A percentile compares a stretch with the other conserved stretches of the same genome.
These are phyloP conservation scores for Sebastes oblongus DNA, from an alignment of 2,797 vertebrate genomes.

Conservation along the genomic window DNA sequence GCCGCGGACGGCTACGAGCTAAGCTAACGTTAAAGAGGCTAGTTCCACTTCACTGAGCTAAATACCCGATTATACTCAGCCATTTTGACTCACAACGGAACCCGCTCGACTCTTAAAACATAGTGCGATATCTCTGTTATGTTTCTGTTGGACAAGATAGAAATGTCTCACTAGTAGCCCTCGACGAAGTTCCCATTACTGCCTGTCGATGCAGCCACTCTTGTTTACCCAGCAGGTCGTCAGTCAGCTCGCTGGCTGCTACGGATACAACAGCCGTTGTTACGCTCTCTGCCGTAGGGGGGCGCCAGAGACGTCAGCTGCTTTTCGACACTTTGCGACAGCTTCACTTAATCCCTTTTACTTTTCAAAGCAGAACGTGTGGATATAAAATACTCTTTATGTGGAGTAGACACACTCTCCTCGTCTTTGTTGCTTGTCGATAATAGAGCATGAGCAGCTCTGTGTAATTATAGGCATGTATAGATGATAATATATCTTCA, in stretches of 20 bases:
- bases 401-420: rapidly evolving
- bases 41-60: slow-evolving; percentile 62
- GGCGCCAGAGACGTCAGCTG: slow-evolving; percentile 32
- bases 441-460: rapidly evolving
- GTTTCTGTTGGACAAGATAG: slow-evolving; percentile 29
- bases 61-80: slow-evolving; percentile 50
- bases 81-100: slow-evolving; percentile 26
- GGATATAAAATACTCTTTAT: no score
- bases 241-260: slow-evolving; percentile 59
- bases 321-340: slow-evolving; percentile 74
- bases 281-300: slow-evolving; percentile 14
- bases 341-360: not conserved
- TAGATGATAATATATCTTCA: not conserved
- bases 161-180: slow-evolving; percentile 72
- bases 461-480: rapidly evolving
- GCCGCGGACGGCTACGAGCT: slow-evolving; percentile 74
- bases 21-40: slow-evolving; percentile 71
- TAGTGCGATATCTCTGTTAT: not conserved
- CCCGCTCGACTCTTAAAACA: not conserved
- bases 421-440: not conserved
- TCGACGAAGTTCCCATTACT: slow-evolving; percentile 85
- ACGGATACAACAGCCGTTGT: slow-evolving; percentile 24
- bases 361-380: not conserved
- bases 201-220: slow-evolving; percentile 78
- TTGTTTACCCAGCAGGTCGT: slow-evolving; percentile 81